Evolutionary conservation across 37 sponge, comb jelly and placozoan species (phyloP).

Genomic region (Chondrosia reniformis): DNA sequence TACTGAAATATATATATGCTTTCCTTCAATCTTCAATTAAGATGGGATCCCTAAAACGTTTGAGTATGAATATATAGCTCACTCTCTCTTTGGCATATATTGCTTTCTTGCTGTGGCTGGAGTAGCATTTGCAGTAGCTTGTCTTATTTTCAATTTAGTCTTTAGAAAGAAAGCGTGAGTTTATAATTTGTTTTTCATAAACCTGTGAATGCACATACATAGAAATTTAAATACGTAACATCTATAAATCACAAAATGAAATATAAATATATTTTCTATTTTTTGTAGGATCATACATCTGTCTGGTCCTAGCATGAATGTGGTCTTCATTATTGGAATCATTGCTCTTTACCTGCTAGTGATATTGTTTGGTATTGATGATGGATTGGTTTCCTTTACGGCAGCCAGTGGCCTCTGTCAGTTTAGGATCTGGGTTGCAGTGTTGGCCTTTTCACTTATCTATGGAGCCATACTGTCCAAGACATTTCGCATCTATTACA

Average conservation of each 20-base stretch:
- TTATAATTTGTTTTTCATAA: neutral
- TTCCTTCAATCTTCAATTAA: conserved; percentile 25
- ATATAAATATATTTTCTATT: too few species aligned
- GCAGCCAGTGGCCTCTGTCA: conserved; percentile 9
- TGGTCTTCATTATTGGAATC: conserved; percentile 12
- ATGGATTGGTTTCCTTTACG: neutral
- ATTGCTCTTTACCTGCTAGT: conserved; percentile 46
- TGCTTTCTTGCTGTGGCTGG: conserved; percentile 40
- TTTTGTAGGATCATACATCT: conserved; percentile 22
- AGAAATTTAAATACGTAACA: too few species aligned
- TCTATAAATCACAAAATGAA: too few species aligned
- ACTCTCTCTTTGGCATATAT: conserved; percentile 33
- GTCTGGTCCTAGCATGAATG: conserved; percentile 1
- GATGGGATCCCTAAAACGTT: conserved; percentile 33
- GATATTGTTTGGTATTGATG: conserved; percentile 69
- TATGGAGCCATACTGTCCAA: conserved; percentile 65
- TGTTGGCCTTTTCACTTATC: conserved; percentile 51
- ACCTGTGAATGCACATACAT: too few species aligned
- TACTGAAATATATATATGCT: too few species aligned
- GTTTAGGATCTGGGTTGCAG: conserved; percentile 44
- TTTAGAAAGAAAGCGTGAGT: conserved; percentile 53
- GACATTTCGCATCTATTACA: conserved; percentile 63
- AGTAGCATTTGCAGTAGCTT: conserved; percentile 42
- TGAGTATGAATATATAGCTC: conserved; percentile 22
- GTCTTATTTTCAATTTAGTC: conserved; percentile 37